These are phyloP conservation scores for Athripsodes cinereus DNA, from an alignment of 2,888 invertebrate genomes.

Conservation along the genomic window DNA sequence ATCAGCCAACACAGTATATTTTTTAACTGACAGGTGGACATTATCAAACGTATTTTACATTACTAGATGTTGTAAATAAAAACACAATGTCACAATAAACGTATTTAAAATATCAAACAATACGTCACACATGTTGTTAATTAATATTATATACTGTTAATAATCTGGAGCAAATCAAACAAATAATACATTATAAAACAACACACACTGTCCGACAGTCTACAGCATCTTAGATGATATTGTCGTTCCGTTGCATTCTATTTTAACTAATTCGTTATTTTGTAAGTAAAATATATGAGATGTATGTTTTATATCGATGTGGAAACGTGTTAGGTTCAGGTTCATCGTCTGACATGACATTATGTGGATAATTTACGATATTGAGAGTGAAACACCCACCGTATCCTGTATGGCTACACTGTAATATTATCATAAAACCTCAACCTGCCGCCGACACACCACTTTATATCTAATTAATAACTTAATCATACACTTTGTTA, in stretches of 20 bases:
- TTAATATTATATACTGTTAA: too few species aligned
- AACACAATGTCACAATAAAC: not conserved
- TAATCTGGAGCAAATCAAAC: too few species aligned
- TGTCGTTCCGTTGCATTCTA: too few species aligned
- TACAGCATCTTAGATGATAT: too few species aligned
- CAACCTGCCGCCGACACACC: constrained; percentile 22
- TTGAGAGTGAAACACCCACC: constrained; percentile 24
- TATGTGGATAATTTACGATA: constrained; percentile 15
- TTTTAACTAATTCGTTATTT: too few species aligned
- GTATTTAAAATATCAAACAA: not conserved
- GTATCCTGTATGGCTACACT: constrained; percentile 13
- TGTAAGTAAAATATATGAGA: too few species aligned
- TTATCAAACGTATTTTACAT: not conserved
- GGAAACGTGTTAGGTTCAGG: not conserved
- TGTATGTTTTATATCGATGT: too few species aligned
- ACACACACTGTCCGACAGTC: too few species aligned
- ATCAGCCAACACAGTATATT: too few species aligned
- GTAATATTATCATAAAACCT: constrained; percentile 8
- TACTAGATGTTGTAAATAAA: not conserved
- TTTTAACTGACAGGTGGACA: constrained; percentile 1
- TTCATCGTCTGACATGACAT: constrained; percentile 20
- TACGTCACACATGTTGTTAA: not conserved
- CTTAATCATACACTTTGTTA: not conserved
- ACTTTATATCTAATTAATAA: constrained; percentile 7
- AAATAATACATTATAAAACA: too few species aligned